Conservation (phyloP, 2,113 vertebrate species). For the Callaeas wilsoni region DNA sequence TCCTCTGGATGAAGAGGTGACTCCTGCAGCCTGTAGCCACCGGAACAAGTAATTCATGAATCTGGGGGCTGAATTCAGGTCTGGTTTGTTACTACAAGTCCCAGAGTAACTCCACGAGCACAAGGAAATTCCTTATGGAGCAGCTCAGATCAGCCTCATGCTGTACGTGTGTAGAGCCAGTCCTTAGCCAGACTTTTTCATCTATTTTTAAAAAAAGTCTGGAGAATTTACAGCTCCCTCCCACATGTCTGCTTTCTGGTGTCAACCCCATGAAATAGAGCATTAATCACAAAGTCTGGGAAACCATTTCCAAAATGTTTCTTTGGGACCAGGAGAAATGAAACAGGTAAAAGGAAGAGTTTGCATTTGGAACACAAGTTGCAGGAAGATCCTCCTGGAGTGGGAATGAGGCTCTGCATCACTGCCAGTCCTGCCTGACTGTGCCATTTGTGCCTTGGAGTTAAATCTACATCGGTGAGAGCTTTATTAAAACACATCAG, state of each 20-base stretch:
- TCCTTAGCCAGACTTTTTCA: neutral
- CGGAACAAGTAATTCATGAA: neutral
- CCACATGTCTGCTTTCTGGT: constrained; percentile 25
- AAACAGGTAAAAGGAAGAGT: neutral
- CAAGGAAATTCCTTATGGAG: neutral
- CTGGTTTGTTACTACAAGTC: neutral
- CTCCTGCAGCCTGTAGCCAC: neutral
- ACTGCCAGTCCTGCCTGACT: neutral
- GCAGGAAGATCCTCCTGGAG: neutral
- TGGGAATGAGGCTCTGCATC: neutral
- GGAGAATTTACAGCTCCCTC: constrained; percentile 39
- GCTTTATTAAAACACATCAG: neutral
- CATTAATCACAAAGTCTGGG: constrained; percentile 24
- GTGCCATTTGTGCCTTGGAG: neutral
- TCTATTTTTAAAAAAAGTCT: constrained; percentile 27
- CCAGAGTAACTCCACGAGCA: neutral
- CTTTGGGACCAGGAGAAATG: neutral
- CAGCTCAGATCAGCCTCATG: neutral
- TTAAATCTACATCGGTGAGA: neutral
- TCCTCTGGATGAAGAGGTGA: neutral
- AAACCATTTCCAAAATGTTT: neutral
- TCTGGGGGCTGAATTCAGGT: neutral
- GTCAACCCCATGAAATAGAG: neutral
- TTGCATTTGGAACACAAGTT: neutral
- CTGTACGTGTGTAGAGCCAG: neutral